Evolutionary conservation across 2,888 invertebrate species (phyloP).

Genomic region (Caenorhabditis angaria): DNA sequence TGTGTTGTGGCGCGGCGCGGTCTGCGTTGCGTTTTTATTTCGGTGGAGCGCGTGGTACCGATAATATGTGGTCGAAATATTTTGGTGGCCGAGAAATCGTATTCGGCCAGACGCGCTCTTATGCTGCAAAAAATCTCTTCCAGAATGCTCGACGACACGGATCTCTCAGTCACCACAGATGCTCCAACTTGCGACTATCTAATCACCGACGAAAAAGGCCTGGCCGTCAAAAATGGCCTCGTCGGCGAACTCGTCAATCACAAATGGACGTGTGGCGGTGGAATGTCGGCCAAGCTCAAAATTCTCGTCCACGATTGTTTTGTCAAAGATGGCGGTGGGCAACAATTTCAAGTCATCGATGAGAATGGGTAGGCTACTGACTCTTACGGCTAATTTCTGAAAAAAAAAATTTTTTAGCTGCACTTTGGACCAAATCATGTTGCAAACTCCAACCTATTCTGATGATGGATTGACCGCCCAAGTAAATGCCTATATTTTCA

Average conservation of each 20-base stretch:
- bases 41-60: too few species aligned
- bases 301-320: slow-evolving; percentile 66
- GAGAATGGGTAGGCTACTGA: slow-evolving; percentile 54
- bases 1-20: too few species aligned
- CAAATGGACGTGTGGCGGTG: slow-evolving; percentile 57
- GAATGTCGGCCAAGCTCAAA: slow-evolving; percentile 20
- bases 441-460: slow-evolving; percentile 65
- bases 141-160: slow-evolving; percentile 36
- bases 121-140: too few species aligned
- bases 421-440: slow-evolving; percentile 56
- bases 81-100: too few species aligned
- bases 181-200: slow-evolving; percentile 58
- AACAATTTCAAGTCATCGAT: slow-evolving; percentile 62
- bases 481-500: slow-evolving; percentile 65
- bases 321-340: slow-evolving; percentile 67
- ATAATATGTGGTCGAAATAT: too few species aligned
- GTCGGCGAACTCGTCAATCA: slow-evolving; percentile 63
- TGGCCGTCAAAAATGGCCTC: slow-evolving; percentile 31
- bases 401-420: slow-evolving; percentile 47
- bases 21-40: too few species aligned
- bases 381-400: too few species aligned
- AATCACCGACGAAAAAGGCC: slow-evolving; percentile 30
- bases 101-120: too few species aligned
- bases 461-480: slow-evolving; percentile 48
- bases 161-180: slow-evolving; percentile 39